Evolutionary conservation across 1,140 invertebrate species (phyloP), one percentile per base, ranked within the genome.

Genomic region (Sycophaga agraensis): DNA sequence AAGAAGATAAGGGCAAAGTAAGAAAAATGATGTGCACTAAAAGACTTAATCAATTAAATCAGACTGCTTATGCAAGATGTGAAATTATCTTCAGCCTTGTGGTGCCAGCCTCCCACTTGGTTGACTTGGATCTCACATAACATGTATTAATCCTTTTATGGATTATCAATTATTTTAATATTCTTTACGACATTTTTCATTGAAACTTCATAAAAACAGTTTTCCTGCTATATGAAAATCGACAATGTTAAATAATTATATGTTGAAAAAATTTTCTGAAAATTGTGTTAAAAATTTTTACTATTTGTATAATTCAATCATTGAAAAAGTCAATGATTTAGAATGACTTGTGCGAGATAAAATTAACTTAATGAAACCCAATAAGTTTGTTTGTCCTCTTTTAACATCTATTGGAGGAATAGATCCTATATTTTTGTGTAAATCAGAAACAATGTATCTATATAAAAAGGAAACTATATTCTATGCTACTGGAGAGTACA

Each of bases 361-460:
- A 46, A 14, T 39, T 8, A 8, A 61, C 51, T 61, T 62, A 37
- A 45, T 22, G 31, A 22, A 64, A 57, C 9, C 40, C 4, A 65
- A 73, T 73, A 31, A 61, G 59, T 76, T 76, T 70, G 65, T 66
- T 75, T 69, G 64, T 24, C 63, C 62, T 71, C 63, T 72, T 73
- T 73, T 70, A 68, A 69, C 67, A 72, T 74, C 65, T 51, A 73
- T 64, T 73, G 70, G 69, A 68, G 70, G 64, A 70, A 77, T 73
- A 79, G 69, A 79, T 79, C 74, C 70, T 80, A 79, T 79, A 80
- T 80, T 80, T 78, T 80, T 80, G 72, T 78, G 72, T 74, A 74
- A 76, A 70, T 68, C 63, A 74, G 70, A 72, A 67, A 72, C 68
- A 37, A 70, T 66, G 60, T 71, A 71, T 59, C 57, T 68, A 70